phyloP scores from a whole-genome alignment of 2,113 vertebrate genomes.

The Oryzias javanicus region DNA sequence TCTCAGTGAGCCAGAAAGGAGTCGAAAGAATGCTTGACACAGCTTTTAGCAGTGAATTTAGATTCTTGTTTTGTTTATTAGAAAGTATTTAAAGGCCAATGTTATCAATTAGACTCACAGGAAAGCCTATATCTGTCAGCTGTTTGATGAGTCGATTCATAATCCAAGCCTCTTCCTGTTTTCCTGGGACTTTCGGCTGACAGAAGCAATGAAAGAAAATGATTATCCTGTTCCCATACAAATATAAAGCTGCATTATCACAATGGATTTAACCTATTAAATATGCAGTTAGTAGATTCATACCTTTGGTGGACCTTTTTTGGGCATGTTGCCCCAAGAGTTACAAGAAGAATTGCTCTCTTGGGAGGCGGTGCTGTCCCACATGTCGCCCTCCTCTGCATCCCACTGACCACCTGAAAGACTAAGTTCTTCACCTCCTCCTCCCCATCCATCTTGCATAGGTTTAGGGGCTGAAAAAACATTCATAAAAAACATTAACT shows the following conservation, averaged over 20 bases:
- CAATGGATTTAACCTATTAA: no score
- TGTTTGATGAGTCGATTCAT: constrained; percentile 96
- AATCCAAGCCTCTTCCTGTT: constrained; percentile 95
- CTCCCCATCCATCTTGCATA: constrained; percentile 99
- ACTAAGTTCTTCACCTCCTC: constrained; percentile 87
- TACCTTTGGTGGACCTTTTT: constrained; percentile 92
- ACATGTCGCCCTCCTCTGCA: constrained; percentile 92
- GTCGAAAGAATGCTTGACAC: not conserved
- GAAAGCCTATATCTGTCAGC: constrained; percentile 98
- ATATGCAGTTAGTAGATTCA: not conserved
- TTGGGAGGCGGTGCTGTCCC: constrained; percentile 90
- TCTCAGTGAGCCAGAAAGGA: not conserved
- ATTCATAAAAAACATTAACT: constrained; percentile 4
- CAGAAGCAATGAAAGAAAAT: constrained; percentile 5
- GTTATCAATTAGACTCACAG: constrained; percentile 78
- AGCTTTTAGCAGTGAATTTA: not conserved
- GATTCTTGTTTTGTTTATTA: not conserved
- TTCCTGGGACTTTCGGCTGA: constrained; percentile 85
- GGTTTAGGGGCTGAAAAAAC: constrained; percentile 88
- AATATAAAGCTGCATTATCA: not conserved
- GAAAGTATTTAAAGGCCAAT: not conserved
- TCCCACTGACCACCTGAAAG: constrained; percentile 89
- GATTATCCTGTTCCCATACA: not conserved
- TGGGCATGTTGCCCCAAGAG: constrained; percentile 90
- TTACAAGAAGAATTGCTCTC: constrained; percentile 92